Evolutionary conservation across 1,140 invertebrate species (phyloP), one percentile per base, ranked within the genome.

Genomic region (Zaprionus kolodkinae): DNA sequence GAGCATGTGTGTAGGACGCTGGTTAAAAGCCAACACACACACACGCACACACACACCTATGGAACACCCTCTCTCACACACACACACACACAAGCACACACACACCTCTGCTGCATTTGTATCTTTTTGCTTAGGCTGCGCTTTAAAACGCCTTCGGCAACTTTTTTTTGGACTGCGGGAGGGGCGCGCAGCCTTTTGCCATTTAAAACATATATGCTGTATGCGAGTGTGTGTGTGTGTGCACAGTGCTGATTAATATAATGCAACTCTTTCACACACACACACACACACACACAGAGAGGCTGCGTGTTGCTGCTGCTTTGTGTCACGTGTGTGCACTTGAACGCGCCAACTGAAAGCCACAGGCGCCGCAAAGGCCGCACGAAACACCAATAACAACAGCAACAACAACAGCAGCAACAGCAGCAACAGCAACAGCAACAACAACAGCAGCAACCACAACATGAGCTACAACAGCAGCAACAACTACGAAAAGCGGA

Each of bases 281-380:
- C 43, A 2, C 12, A 11, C 40, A 15, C n/a, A 33, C 11, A 9
- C 3, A 11, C 45, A n/a, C 43, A 2, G 10, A 11, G 35, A 15
- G 11, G 27, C 38, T 52, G 33, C 57, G 30, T 56, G 43, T 36
- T 59, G 64, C 60, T 35, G 57, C 52, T 12, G 15, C 68, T 77
- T 79, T 76, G 73, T 83, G 79, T 87, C 81, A 86, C 82, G 77
- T 87, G 79, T 87, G 79, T 79, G 76, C 77, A 79, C 73, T 79
- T 83, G 72, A 87, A 77, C 77, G 83, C 76, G 63, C 74, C 48
- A 54, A 62, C 56, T 60, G 59, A 57, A 76, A 76, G 67, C 72
- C 72, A 64, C 36, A 60, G 54, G 52, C 72, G 67, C 67, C 67
- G 54, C 67, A 64, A 57, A 54, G 54, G 40, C 72, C 66, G 25